A percentile compares a stretch with the other conserved stretches of the same genome.
Conservation (phyloP, 35 echinoderm and acorn worm species). For the Acanthaster planci region DNA sequence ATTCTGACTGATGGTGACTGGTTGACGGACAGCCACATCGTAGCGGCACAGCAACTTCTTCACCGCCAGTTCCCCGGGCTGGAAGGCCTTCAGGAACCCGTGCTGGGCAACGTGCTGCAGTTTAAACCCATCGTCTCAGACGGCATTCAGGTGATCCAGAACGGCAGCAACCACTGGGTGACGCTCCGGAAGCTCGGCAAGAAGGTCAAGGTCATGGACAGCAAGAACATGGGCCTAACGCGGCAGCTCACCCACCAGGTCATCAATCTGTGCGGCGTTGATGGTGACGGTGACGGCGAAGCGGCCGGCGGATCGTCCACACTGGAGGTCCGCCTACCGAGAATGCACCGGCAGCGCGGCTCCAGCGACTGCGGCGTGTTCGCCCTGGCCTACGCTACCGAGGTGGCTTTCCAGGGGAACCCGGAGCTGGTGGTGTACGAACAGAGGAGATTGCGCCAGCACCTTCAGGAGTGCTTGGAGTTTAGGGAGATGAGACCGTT, state of each 20-base stretch:
- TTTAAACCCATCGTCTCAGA: conserved; percentile 25
- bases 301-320: neutral
- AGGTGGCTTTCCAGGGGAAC: neutral
- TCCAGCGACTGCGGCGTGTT: conserved; percentile 14
- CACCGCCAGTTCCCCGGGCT: neutral
- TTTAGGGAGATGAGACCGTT: neutral
- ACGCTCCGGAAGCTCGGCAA: neutral
- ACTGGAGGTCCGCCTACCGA: neutral
- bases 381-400: conserved; percentile 1
- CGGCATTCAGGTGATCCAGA: conserved; percentile 10
- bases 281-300: neutral
- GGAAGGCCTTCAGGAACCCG: neutral
- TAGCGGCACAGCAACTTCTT: neutral
- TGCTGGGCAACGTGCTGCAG: conserved; percentile 2
- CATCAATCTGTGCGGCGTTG: neutral
- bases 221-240: conserved; percentile 10
- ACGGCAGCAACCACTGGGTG: conserved; percentile 20
- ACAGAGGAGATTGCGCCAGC: neutral
- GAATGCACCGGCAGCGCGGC: conserved; percentile 1
- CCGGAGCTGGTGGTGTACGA: conserved; percentile 17
- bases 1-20: neutral
- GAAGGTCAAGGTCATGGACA: conserved; percentile 20
- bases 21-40: conserved; percentile 3
- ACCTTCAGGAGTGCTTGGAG: neutral
- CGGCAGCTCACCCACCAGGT: conserved; percentile 15